Base-by-base conservation (phyloP, 2,888 invertebrate species). In the Eubasilissa splendida region DNA sequence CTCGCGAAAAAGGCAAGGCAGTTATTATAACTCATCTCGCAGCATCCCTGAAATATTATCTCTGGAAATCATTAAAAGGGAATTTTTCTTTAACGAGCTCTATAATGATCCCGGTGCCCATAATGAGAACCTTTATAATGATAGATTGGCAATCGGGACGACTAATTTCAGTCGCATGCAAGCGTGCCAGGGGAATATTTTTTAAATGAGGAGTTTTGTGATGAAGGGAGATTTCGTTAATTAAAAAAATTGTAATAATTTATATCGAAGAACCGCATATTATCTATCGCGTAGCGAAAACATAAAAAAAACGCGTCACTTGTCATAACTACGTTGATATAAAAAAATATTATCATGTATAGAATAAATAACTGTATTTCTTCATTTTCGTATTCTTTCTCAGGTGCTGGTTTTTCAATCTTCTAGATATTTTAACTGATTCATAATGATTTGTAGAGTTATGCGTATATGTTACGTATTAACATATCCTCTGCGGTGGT, bases 71-170 rank as follows among this genome's bases (percentile, higher is more conserved):
- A 50, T 68, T 68, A 68, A 33, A 52, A 68, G 14, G 68, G 14
- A 50, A 68, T 68, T 68, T 68, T 68, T 68, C 68, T 68, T 50
- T 68, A 68, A 68, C 68, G 68, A 68, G 68, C 14, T 50, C 68
- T 52, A 50, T 68, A 68, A 68, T 68, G 68, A 68, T 68, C 68
- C 50, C 31, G 68, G 50, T 68, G 14, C 52, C 50, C 68, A 68
- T 68, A 68, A 68, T 68, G 42, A 52, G 68, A 68, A 68, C 50
- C 68, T 68, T 68, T 52, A 68, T 68, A 68, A 68, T 68, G 68
- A 68, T 68, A 52, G 68, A 68, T 68, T 50, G 68, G 68, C 68
- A 68, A 68, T 68, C 68, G 14, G 7, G n/a, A n/a, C 33, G 14
- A n/a, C 68, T 50, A n/a, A 68, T 52, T 58, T 50, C 14, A 68